Evolutionary conservation across 2,888 invertebrate genomes (phyloP), one percentile per base, ranked within the genome.

Genomic region (Orthosia incerta): DNA sequence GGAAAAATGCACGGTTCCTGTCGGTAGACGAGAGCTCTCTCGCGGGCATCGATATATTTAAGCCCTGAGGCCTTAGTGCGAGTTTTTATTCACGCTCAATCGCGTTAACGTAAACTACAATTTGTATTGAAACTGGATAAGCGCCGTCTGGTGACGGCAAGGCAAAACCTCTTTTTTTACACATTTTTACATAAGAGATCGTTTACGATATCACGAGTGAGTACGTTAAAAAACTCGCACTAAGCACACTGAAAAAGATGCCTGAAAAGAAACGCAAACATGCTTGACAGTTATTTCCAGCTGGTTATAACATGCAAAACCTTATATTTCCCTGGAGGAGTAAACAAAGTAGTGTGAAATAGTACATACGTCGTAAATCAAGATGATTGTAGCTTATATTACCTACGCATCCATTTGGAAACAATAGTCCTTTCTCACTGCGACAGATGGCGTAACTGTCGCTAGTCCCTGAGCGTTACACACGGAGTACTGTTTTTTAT

Each of bases 301-400:
- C 12, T 56, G 3, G 18, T 61, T 53, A 20, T n/a, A 73, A 75
- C 13, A 51, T 51, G 13, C 26, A 48, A 77, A 76, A 55, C 48
- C 31, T n/a, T 82, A 46, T 55, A 78, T 78, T 70, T 70, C 55
- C 63, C 79, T 51, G 11, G 83, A 59, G 59, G 39, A 46, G 45
- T 39, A 62, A 61, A 81, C 39, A 62, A 76, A 82, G 56, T 57
- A 20, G 51, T 39, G 45, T 23, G 59, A 65, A 61, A 61, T 75
- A 59, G 76, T 55, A n/a, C 20, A 12, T 60, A 60, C 12, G 13
- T 59, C 53, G 53, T 78, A 63, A 66, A 79, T 79, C 78, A 62
- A 73, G 66, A 57, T 57, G 56, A 48, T 60, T 63, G 46, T 51
- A 45, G n/a, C 55, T 39, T 39, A 39, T 74, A 45, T 73, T 74